A percentile compares a stretch with the other conserved stretches of the same genome.
These are phyloP conservation scores for Camponotus floridanus DNA, from an alignment of 1,140 invertebrate genomes.

Conservation along the genomic window DNA sequence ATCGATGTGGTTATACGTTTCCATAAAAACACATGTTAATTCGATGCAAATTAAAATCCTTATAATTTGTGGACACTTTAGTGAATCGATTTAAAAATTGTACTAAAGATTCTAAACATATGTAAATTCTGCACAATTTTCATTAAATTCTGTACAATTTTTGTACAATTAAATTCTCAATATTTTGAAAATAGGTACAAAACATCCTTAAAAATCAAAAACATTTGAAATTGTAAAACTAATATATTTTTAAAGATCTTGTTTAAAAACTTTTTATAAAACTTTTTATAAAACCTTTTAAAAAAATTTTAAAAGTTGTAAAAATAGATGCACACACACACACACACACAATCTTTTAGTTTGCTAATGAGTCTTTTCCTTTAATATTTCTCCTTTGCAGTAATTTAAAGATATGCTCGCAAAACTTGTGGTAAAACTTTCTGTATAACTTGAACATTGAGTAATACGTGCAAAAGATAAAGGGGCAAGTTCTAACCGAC, in stretches of 20 bases:
- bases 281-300: background rate
- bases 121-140: too few species aligned
- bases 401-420: background rate
- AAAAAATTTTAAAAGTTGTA: conserved; percentile 1
- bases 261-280: too few species aligned
- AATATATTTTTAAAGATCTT: background rate
- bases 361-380: background rate
- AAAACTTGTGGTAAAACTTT: background rate
- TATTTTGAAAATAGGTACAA: too few species aligned
- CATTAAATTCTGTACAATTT: too few species aligned
- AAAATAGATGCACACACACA: background rate
- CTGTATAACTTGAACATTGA: background rate
- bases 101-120: too few species aligned
- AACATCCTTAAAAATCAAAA: background rate
- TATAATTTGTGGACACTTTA: too few species aligned
- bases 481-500: background rate
- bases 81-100: too few species aligned
- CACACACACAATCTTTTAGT: too few species aligned
- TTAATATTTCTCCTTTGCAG: background rate
- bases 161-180: too few species aligned
- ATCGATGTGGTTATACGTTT: too few species aligned
- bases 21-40: too few species aligned
- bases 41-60: too few species aligned
- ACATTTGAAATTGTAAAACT: background rate
- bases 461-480: conserved; percentile 22